Evolutionary conservation across 2,113 vertebrate genomes (phyloP).

Genomic region (Symphodus melops): DNA sequence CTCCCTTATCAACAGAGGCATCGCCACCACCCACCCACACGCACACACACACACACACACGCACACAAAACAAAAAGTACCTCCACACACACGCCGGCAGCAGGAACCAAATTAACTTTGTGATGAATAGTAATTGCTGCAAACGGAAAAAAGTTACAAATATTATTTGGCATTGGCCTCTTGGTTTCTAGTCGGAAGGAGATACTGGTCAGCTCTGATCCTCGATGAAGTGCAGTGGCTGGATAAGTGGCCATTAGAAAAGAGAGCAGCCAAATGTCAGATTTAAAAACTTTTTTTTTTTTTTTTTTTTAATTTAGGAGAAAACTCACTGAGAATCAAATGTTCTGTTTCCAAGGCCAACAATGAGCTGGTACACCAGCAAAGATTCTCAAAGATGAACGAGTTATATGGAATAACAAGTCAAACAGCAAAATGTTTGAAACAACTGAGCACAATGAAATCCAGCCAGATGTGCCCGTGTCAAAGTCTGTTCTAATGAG

Average conservation of each 20-base stretch:
- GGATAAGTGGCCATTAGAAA: conserved; percentile 34
- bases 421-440: too few species aligned
- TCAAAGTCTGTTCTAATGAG: too few species aligned
- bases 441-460: too few species aligned
- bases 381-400: too few species aligned
- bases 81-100: conserved; percentile 28
- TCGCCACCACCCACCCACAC: conserved; percentile 15
- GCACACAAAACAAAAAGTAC: conserved; percentile 31
- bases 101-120: conserved; percentile 55
- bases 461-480: too few species aligned
- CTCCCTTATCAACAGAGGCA: conserved; percentile 66
- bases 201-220: conserved; percentile 41
- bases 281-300: background rate
- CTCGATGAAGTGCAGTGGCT: conserved; percentile 10
- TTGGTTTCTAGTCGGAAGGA: conserved; percentile 28
- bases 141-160: conserved; percentile 49
- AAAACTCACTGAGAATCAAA: too few species aligned
- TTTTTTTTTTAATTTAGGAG: too few species aligned
- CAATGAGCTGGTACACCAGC: too few species aligned
- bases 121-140: conserved; percentile 51
- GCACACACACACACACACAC: conserved; percentile 46
- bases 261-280: conserved; percentile 24
- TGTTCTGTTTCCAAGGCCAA: too few species aligned
- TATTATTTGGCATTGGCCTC: conserved; percentile 7
- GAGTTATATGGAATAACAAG: too few species aligned